These are phyloP conservation scores for Cheilosia pagana DNA, from an alignment of 2,888 invertebrate genomes.

Conservation along the genomic window DNA sequence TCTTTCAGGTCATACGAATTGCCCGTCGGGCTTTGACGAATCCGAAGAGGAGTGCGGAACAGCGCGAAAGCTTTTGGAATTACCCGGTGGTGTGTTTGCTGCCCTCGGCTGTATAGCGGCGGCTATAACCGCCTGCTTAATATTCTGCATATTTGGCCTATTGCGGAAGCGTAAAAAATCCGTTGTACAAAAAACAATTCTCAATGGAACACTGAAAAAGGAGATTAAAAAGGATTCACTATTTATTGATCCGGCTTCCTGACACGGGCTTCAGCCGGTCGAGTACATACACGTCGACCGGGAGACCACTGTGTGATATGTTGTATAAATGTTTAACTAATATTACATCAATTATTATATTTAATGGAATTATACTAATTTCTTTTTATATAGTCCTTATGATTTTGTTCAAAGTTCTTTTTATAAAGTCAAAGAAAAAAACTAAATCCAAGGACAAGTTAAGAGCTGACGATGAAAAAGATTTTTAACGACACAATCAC, in stretches of 20 bases:
- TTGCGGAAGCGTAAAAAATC: constrained; percentile 85
- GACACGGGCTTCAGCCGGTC: constrained; percentile 95
- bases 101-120: constrained; percentile 86
- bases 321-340: constrained; percentile 77
- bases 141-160: constrained; percentile 86
- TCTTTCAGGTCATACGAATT: constrained; percentile 84
- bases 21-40: constrained; percentile 89
- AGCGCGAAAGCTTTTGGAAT: constrained; percentile 84
- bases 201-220: constrained; percentile 85
- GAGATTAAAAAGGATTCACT: constrained; percentile 85
- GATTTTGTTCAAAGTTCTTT: constrained; percentile 20
- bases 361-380: constrained; percentile 53
- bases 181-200: constrained; percentile 84
- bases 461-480: constrained; percentile 66
- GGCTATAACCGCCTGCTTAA: constrained; percentile 85
- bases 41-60: constrained; percentile 87
- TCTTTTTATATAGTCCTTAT: constrained; percentile 12
- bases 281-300: constrained; percentile 96
- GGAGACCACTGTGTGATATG: constrained; percentile 94
- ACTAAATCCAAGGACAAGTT: constrained; percentile 58
- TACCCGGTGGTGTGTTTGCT: constrained; percentile 85
- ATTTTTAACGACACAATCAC: constrained; percentile 79
- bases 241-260: constrained; percentile 87
- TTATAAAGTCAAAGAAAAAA: constrained; percentile 32
- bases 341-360: constrained; percentile 68